Conservation (phyloP, 2,888 invertebrate species). For the Melieria picta region DNA sequence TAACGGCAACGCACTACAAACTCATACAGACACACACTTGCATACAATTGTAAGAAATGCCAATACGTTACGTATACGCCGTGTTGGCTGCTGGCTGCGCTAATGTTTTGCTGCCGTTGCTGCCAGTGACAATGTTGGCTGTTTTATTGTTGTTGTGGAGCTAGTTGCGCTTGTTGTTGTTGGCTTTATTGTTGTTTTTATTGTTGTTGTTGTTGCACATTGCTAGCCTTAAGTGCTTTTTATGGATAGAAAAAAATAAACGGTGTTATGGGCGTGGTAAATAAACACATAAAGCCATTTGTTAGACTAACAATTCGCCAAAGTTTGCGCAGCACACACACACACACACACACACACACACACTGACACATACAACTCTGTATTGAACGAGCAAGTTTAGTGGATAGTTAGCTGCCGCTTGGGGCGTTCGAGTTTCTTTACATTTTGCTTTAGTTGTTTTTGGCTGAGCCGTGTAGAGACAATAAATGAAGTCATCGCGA, state of each 20-base stretch:
- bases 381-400: too few species aligned
- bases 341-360: constrained; percentile 5
- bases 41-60: too few species aligned
- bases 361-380: background rate
- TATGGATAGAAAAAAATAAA: background rate
- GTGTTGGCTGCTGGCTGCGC: background rate
- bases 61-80: too few species aligned
- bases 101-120: background rate
- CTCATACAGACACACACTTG: background rate
- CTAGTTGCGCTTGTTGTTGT: too few species aligned
- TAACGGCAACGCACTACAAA: background rate
- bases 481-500: too few species aligned
- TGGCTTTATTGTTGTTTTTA: too few species aligned
- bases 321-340: constrained; percentile 20
- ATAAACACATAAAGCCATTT: constrained; percentile 36
- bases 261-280: constrained; percentile 21
- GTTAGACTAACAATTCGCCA: constrained; percentile 34
- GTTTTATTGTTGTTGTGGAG: too few species aligned
- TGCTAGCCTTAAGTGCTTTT: constrained; percentile 14
- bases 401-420: too few species aligned
- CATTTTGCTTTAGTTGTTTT: too few species aligned
- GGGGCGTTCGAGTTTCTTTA: too few species aligned
- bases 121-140: too few species aligned
- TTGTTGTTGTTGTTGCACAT: background rate
- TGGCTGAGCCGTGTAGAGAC: too few species aligned